Conservation (phyloP, 92 coral and sea anemone genomes). For the Zoanthus sansibaricus region DNA sequence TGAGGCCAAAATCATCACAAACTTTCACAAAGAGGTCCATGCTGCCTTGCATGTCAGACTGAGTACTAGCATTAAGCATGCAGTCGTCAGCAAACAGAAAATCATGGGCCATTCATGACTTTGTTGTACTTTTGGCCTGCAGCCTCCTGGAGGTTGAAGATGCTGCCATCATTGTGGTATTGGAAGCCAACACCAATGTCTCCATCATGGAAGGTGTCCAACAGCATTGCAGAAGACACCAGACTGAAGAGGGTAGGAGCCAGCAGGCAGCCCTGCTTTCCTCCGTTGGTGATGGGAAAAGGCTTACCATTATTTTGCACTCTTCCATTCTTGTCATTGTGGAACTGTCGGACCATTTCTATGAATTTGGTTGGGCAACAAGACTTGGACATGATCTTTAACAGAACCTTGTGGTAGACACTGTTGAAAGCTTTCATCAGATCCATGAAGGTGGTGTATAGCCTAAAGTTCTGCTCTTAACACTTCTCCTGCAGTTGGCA, state of each 20-base stretch:
- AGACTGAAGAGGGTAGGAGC: neutral
- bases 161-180: neutral
- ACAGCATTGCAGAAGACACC: neutral
- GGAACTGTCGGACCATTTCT: neutral
- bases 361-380: conserved; percentile 2
- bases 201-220: neutral
- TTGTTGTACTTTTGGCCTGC: conserved; percentile 17
- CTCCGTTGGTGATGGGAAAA: too few species aligned
- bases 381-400: conserved; percentile 2
- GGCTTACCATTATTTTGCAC: neutral
- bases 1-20: conserved; percentile 19
- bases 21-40: neutral
- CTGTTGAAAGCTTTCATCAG: conserved; percentile 43
- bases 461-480: conserved; percentile 7
- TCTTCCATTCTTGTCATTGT: neutral
- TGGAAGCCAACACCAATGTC: too few species aligned
- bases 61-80: too few species aligned
- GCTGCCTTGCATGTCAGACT: too few species aligned
- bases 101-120: neutral
- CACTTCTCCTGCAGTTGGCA: conserved; percentile 46
- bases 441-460: conserved; percentile 45
- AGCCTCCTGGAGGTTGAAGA: conserved; percentile 44
- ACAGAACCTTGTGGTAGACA: neutral
- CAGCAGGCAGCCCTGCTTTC: neutral
- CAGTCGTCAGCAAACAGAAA: too few species aligned